Conservation (phyloP, 92 coral and sea anemone genomes). For the Porites rus region DNA sequence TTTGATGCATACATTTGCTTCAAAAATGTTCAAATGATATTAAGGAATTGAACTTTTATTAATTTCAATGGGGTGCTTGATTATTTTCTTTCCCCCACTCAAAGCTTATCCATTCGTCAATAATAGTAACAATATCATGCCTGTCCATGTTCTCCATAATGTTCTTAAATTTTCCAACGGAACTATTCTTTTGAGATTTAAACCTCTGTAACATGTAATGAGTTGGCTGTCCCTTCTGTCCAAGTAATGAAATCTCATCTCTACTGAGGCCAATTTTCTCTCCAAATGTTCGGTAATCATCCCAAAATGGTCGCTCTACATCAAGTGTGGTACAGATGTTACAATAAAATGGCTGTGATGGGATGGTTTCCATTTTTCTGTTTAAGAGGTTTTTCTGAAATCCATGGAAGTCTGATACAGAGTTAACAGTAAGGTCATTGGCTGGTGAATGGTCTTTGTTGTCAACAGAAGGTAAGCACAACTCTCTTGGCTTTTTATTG, state of each 20-base stretch:
- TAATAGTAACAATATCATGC: constrained; percentile 17
- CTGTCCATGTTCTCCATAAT: constrained; percentile 40
- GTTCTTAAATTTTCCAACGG: neutral
- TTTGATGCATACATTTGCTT: too few species aligned
- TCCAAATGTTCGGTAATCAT: neutral
- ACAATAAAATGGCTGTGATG: neutral
- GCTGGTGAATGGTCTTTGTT: neutral
- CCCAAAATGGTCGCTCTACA: neutral
- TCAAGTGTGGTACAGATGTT: neutral
- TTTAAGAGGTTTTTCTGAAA: neutral
- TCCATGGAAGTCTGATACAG: neutral
- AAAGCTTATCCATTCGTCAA: constrained; percentile 25
- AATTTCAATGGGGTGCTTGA: too few species aligned
- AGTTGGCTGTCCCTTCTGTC: neutral
- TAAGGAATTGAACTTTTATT: too few species aligned
- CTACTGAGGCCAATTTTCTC: neutral
- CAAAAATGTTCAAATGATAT: too few species aligned
- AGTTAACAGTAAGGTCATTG: neutral
- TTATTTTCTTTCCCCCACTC: neutral
- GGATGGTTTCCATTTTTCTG: neutral
- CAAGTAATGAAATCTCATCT: neutral
- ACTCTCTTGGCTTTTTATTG: neutral
- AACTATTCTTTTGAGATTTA: constrained; percentile 2
- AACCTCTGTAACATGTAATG: neutral
- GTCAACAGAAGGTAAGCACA: neutral